These are phyloP conservation scores for Acholoe squamosa DNA, from an alignment of 2,888 invertebrate genomes.

Conservation along the genomic window DNA sequence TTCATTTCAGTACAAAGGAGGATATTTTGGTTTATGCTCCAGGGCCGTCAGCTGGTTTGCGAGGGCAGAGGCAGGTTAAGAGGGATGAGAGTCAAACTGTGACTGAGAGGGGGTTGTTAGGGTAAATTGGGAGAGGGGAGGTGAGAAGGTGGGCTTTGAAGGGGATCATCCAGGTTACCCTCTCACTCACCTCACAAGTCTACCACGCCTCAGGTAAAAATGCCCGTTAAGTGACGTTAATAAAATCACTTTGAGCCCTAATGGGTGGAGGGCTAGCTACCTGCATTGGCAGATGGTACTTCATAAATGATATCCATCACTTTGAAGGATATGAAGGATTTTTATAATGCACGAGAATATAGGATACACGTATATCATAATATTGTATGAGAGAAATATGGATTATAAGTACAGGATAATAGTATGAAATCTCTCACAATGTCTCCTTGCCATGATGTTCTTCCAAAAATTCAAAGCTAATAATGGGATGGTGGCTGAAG, in stretches of 20 bases:
- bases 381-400: too few relatives aligned
- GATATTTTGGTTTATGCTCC: too few relatives aligned
- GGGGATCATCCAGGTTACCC: conserved; percentile 9
- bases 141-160: not conserved
- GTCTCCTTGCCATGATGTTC: too few relatives aligned
- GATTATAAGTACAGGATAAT: too few relatives aligned
- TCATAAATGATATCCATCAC: too few relatives aligned
- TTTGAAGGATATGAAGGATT: too few relatives aligned
- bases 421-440: too few relatives aligned
- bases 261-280: not conserved
- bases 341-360: too few relatives aligned
- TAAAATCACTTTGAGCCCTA: conserved; percentile 13
- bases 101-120: conserved; percentile 17
- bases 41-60: not conserved
- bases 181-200: not conserved
- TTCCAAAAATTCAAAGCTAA: too few relatives aligned
- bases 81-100: conserved; percentile 31
- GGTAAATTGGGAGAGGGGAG: not conserved
- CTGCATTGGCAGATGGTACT: not conserved
- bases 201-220: not conserved
- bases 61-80: not conserved
- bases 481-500: too few relatives aligned
- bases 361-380: too few relatives aligned
- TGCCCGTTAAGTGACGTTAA: conserved; percentile 4
- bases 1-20: too few relatives aligned